Conservation (phyloP, 2,888 invertebrate species). For the Leptinotarsa juncta region DNA sequence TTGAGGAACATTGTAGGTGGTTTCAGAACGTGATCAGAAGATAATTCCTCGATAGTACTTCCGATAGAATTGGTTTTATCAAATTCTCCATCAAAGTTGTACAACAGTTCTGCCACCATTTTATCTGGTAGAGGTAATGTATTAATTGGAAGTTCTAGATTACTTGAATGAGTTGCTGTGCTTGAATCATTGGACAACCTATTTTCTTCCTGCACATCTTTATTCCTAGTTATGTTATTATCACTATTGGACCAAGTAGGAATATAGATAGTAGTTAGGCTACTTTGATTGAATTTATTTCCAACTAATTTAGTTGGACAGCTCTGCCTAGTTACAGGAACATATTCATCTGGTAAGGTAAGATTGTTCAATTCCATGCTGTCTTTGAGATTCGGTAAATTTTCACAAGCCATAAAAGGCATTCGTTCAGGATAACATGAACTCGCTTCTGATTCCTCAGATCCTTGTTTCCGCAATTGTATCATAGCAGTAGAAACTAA, state of each 20-base stretch:
- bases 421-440: conserved; percentile 70
- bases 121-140: conserved; percentile 68
- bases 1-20: conserved; percentile 73
- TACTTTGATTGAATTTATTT: conserved; percentile 70
- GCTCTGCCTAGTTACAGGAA: conserved; percentile 71
- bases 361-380: conserved; percentile 67
- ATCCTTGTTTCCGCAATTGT: conserved; percentile 58
- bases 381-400: conserved; percentile 75
- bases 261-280: conserved; percentile 70
- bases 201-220: conserved; percentile 47
- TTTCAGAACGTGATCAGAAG: conserved; percentile 60
- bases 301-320: conserved; percentile 75
- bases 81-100: conserved; percentile 64
- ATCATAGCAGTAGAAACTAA: conserved; percentile 68
- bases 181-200: conserved; percentile 47
- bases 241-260: conserved; percentile 68
- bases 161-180: conserved; percentile 70
- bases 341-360: conserved; percentile 53
- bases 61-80: conserved; percentile 54
- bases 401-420: conserved; percentile 75
- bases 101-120: conserved; percentile 69
- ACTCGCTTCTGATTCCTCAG: conserved; percentile 73
- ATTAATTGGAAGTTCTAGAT: conserved; percentile 69
- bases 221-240: conserved; percentile 56
- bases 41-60: conserved; percentile 49